phyloP scores from a whole-genome alignment of 64 coral and sea anemone species.

The Montipora foliosa region DNA sequence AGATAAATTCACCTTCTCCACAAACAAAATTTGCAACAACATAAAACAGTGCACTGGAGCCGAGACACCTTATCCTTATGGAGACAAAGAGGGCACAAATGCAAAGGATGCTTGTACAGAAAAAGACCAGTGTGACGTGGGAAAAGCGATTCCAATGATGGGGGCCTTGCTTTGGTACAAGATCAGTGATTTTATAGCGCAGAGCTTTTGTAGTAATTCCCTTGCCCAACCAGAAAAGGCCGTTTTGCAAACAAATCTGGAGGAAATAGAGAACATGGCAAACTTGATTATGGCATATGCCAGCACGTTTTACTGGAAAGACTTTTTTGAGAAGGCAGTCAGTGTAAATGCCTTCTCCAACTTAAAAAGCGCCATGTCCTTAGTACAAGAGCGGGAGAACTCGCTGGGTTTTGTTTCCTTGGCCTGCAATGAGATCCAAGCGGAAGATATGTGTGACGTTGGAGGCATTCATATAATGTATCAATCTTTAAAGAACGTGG shows the following conservation, averaged over 20 bases:
- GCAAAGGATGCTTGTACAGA: slow-evolving; percentile 13
- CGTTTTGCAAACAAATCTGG: not conserved
- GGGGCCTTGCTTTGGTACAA: slow-evolving; percentile 51
- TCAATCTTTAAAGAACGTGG: slow-evolving; percentile 24
- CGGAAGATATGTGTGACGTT: slow-evolving; percentile 46
- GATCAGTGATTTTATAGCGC: slow-evolving; percentile 23
- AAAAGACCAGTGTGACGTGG: not conserved
- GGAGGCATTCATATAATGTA: slow-evolving; percentile 23
- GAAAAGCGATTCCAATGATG: slow-evolving; percentile 22
- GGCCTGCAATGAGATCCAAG: slow-evolving; percentile 33
- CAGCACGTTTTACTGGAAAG: slow-evolving; percentile 28
- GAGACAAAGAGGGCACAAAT: slow-evolving; percentile 22
- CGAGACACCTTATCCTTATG: slow-evolving; percentile 18
- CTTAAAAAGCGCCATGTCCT: not conserved
- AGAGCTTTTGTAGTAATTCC: slow-evolving; percentile 39
- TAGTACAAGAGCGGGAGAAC: slow-evolving; percentile 16
- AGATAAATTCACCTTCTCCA: slow-evolving; percentile 4
- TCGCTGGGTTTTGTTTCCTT: not conserved
- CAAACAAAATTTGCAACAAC: slow-evolving; percentile 8
- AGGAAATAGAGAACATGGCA: slow-evolving; percentile 34
- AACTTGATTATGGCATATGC: slow-evolving; percentile 18
- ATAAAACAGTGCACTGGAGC: slow-evolving; percentile 20
- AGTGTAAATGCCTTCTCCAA: not conserved
- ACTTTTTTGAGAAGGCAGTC: slow-evolving; percentile 13
- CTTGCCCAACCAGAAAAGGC: slow-evolving; percentile 4